Percentiles rank a stretch among this genome's conserved stretches.
These are phyloP conservation scores for Drosophila aff. DNA, from an alignment of 1,140 invertebrate species.

Conservation along the genomic window DNA sequence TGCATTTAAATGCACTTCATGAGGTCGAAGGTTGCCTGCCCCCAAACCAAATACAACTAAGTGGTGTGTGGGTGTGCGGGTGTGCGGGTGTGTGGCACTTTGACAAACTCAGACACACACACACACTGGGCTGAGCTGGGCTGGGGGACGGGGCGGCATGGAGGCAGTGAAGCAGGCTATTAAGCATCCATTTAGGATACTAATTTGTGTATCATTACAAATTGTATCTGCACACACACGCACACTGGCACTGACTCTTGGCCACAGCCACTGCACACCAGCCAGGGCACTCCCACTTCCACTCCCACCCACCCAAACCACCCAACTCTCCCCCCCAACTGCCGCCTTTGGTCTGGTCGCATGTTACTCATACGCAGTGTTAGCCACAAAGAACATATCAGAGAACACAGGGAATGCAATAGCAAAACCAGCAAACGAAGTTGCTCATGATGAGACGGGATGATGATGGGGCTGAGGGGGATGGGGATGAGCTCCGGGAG, in stretches of 20 bases:
- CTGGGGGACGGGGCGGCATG: not conserved
- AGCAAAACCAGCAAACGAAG: constrained; percentile 47
- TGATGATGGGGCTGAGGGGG: not conserved
- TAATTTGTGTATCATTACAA: constrained; percentile 85
- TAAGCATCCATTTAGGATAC: constrained; percentile 84
- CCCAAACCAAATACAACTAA: constrained; percentile 26
- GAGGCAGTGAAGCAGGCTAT: constrained; percentile 64
- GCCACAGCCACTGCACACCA: constrained; percentile 39
- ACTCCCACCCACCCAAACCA: too few species aligned
- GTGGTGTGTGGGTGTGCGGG: constrained; percentile 13
- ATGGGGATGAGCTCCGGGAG: not conserved
- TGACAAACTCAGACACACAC: constrained; percentile 33
- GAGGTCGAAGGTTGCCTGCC: constrained; percentile 10
- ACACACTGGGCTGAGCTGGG: not conserved
- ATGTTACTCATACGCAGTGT: constrained; percentile 74
- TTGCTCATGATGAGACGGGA: constrained; percentile 17
- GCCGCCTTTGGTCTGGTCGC: constrained; percentile 24
- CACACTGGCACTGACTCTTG: constrained; percentile 27
- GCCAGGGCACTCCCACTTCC: not conserved
- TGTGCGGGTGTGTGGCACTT: constrained; percentile 19
- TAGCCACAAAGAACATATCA: constrained; percentile 68
- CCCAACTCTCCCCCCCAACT: not conserved
- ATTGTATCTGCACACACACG: constrained; percentile 71
- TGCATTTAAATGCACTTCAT: constrained; percentile 55
- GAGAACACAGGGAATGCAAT: constrained; percentile 41